Percentiles rank a stretch among this genome's conserved stretches.
Evolutionary conservation across 2,113 vertebrate genomes (phyloP).

Genomic region (Dromiciops gliroides): DNA sequence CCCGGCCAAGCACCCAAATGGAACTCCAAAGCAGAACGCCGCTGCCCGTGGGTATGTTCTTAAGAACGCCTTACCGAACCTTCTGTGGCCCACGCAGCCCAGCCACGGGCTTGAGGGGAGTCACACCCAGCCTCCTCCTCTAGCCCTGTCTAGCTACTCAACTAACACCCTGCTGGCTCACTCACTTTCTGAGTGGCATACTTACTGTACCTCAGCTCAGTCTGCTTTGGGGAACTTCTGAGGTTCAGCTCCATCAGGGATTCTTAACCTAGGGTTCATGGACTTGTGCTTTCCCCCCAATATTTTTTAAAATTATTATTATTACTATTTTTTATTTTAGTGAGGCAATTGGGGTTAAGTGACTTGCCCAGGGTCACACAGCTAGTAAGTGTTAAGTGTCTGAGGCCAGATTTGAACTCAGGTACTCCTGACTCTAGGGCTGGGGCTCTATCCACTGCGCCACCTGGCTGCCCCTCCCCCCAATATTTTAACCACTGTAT

Average conservation of each 20-base stretch:
- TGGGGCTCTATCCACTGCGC: too few relatives aligned
- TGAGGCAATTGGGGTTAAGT: too few relatives aligned
- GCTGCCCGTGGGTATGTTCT: background rate
- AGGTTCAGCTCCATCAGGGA: background rate
- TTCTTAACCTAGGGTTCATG: background rate
- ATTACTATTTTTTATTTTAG: too few relatives aligned
- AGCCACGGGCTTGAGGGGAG: background rate
- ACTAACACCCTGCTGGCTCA: background rate
- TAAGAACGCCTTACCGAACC: background rate
- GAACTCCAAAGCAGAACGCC: background rate
- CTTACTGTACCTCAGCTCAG: background rate
- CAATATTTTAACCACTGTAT: background rate
- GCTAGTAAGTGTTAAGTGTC: too few relatives aligned
- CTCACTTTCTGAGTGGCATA: too few relatives aligned
- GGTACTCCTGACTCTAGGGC: too few relatives aligned
- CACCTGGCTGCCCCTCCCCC: too few relatives aligned
- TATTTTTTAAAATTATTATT: too few relatives aligned
- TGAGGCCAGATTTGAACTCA: too few relatives aligned
- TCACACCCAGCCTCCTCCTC: background rate
- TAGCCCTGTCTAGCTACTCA: background rate
- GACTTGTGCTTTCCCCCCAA: background rate
- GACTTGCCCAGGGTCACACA: too few relatives aligned
- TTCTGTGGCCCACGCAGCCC: background rate
- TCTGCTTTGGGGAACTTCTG: background rate
- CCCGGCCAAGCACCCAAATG: background rate